phyloP scores from a whole-genome alignment of 1,140 invertebrate species.

The Oncopodura yosiiana region DNA sequence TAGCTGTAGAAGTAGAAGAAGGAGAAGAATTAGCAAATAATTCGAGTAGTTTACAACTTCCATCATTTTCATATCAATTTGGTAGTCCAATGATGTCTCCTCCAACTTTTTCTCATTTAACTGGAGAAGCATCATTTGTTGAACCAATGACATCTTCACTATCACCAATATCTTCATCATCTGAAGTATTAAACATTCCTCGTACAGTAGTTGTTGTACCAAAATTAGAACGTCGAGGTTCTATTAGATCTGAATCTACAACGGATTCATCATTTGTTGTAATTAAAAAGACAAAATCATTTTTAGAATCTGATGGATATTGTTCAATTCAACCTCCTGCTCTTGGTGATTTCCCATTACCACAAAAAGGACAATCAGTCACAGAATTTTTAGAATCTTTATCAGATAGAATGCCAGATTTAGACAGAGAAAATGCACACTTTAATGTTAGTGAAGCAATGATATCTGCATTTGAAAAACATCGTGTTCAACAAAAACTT shows the following conservation, averaged over 20 bases:
- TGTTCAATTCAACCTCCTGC: conserved; percentile 48
- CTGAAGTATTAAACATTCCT: neutral
- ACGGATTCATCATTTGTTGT: too few species aligned
- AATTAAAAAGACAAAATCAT: conserved; percentile 20
- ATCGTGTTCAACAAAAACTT: conserved; percentile 32
- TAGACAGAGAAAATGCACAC: conserved; percentile 78
- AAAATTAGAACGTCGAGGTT: neutral
- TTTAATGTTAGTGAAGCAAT: conserved; percentile 75
- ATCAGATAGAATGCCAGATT: conserved; percentile 58
- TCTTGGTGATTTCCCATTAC: conserved; percentile 52
- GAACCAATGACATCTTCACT: neutral
- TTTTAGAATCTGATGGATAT: conserved; percentile 41
- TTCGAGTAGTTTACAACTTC: conserved; percentile 1
- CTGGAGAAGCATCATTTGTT: neutral
- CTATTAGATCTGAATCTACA: conserved; percentile 8
- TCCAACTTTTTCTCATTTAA: conserved; percentile 16
- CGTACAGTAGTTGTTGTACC: neutral
- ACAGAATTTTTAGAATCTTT: conserved; percentile 63
- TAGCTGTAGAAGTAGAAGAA: conserved; percentile 13
- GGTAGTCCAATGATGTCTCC: conserved; percentile 18
- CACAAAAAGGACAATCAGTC: conserved; percentile 61
- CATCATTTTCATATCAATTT: conserved; percentile 27
- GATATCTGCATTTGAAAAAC: conserved; percentile 65
- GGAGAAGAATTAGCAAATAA: neutral
- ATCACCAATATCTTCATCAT: neutral